Base-by-base conservation (phyloP, 2,888 invertebrate species). In the Podotricha telesiphe region DNA sequence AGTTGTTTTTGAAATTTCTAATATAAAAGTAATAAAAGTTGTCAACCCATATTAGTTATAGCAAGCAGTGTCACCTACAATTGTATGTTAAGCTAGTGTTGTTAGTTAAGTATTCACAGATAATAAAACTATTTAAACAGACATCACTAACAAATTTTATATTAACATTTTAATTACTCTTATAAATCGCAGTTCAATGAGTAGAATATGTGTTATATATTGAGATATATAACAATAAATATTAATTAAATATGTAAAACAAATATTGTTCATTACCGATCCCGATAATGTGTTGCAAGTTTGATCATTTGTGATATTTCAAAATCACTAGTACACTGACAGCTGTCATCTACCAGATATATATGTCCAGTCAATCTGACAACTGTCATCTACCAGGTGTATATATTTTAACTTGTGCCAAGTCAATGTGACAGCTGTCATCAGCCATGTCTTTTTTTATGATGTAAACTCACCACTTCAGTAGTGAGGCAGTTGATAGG, bases 401-500 rank as follows among this genome's bases (percentile, higher is more conserved):
- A 28, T 28, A 28, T 4, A 28, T 28, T 28, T 28, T 28, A 28
- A 28, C 28, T 6, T 28, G 28, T 28, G 28, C 28, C 28, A 2
- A 28, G 28, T 28, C 28, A 28, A 28, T 28, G 28, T 28, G 28
- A 28, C 28, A 28, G 28, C 28, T n/a, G 28, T 28, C 28, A 28
- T 28, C 28, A 4, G 6, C 28, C 28, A 28, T n/a, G n/a, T n/a
- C n/a, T n/a, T n/a, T n/a, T n/a, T n/a, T n/a, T n/a, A n/a, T n/a
- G n/a, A 42, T 42, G 11, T 58, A 45, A 6, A 95, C 96, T 96
- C 93, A 97, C 96, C 96, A 97, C 96, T 95, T 97, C 97, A 78
- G 96, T 95, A 80, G 96, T 96, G 81, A 97, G 95, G 88, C 96
- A 96, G 89, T 96, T 96, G 84, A 97, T 94, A 80, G 92, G 85